Conservation (phyloP, 2,113 vertebrate genomes). For the Sphyrna mokarran region DNA sequence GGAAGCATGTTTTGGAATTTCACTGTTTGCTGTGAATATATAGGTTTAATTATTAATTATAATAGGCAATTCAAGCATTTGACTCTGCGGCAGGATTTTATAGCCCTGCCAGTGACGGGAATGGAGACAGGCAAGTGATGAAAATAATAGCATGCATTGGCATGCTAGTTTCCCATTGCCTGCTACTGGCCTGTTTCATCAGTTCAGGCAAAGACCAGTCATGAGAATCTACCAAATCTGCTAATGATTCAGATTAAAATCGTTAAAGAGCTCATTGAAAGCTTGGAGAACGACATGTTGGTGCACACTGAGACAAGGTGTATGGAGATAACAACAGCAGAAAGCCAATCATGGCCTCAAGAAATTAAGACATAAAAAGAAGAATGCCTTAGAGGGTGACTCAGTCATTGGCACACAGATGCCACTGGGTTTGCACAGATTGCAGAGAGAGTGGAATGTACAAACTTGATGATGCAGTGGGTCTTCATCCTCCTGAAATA, state of each 20-base stretch:
- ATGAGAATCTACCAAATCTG: neutral
- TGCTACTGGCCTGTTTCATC: neutral
- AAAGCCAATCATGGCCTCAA: too few relatives aligned
- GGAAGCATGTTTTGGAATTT: neutral
- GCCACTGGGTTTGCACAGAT: too few relatives aligned
- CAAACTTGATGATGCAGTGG: too few relatives aligned
- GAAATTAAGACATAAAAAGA: too few relatives aligned
- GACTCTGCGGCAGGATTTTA: neutral
- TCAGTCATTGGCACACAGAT: too few relatives aligned
- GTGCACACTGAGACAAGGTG: neutral
- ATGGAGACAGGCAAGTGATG: neutral
- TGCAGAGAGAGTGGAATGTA: too few relatives aligned
- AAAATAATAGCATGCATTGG: neutral
- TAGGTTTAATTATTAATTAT: neutral
- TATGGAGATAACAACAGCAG: too few relatives aligned
- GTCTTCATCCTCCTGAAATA: too few relatives aligned
- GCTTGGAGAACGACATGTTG: neutral
- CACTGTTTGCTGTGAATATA: neutral
- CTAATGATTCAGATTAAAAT: neutral
- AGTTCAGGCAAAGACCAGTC: neutral
- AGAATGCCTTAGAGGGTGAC: too few relatives aligned
- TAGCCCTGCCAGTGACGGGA: neutral
- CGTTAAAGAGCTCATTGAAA: neutral
- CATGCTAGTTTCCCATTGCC: neutral
- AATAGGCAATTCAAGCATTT: neutral